Evolutionary conservation across 2,797 vertebrate species (phyloP), one percentile per base, ranked within the genome.

Genomic region (Falco peregrinus): DNA sequence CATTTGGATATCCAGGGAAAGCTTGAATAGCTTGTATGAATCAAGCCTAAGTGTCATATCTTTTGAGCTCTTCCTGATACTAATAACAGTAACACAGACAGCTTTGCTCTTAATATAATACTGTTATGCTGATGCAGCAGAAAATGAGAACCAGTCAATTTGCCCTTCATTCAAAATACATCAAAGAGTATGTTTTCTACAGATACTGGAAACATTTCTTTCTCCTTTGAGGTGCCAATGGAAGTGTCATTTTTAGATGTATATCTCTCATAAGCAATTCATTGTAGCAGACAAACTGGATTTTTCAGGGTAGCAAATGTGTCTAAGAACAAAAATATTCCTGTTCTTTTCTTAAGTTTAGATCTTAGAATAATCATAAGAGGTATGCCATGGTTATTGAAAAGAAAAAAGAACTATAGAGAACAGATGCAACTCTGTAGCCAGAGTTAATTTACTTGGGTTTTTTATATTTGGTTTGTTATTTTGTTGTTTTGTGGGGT

Each of bases 301-400:
- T 84, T 68, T 95, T 97, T 87, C 25, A 45, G 71, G 74, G 17
- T 74, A 75, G 14, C 12, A 74, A 92, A 81, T 89, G 11, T 37
- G 6, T 80, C 10, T 41, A 92, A 91, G 61, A 71, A 60, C 14
- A 83, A 85, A 67, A 64, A 29, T 20, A 54, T 5, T 59, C 4
- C 31, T 69, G 2, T 39, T 75, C 6, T 79, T 82, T 79, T 68
- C 12, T 60, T 1, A 22, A 47, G 29, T 51, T 82, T 56, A 75
- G 29, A 61, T 47, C 29, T 14, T 82, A 65, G 25, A 65, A 22
- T 77, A 88, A 53, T 77, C 8, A 9, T 61, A 35, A 84, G 37
- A 95, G 31, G 37, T 64, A 85, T 47, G 83, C 19, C 20, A 81
- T 22, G 16, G 11, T 47, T 93, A 29, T 86, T 93, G 86, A 94